Evolutionary conservation across 1,140 invertebrate species (phyloP).

Genomic region (Nylanderia fulva): DNA sequence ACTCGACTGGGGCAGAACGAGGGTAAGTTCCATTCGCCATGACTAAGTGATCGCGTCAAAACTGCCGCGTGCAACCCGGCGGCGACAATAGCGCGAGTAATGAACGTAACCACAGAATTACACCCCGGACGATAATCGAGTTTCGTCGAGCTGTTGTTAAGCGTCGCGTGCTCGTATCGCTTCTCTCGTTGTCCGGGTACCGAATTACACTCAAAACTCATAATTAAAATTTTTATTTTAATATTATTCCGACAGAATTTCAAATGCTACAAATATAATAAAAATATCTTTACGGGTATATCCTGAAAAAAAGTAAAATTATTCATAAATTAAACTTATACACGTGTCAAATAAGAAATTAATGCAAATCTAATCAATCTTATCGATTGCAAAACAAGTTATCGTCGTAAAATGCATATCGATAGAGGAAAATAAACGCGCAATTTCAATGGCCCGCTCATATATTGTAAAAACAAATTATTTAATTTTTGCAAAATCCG

Average conservation of each 20-base stretch:
- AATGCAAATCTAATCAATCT: neutral
- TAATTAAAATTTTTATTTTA: neutral
- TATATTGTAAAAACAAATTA: conserved; percentile 27
- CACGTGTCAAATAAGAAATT: neutral
- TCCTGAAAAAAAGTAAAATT: no score
- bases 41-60: conserved; percentile 68
- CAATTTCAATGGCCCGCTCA: conserved; percentile 18
- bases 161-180: conserved; percentile 23
- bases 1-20: conserved; percentile 1
- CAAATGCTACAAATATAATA: neutral
- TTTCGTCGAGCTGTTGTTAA: conserved; percentile 56
- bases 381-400: conserved; percentile 25
- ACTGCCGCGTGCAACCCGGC: conserved; percentile 60
- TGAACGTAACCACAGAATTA: conserved; percentile 72
- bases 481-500: conserved; percentile 23
- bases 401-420: neutral
- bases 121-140: conserved; percentile 66
- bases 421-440: conserved; percentile 25
- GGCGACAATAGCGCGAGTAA: conserved; percentile 66
- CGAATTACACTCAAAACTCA: conserved; percentile 46
- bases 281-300: no score
- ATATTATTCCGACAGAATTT: neutral
- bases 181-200: neutral
- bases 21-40: conserved; percentile 46
- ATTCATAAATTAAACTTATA: neutral